Conservation (phyloP, 2,797 vertebrate species). For the Sylvia borin region DNA sequence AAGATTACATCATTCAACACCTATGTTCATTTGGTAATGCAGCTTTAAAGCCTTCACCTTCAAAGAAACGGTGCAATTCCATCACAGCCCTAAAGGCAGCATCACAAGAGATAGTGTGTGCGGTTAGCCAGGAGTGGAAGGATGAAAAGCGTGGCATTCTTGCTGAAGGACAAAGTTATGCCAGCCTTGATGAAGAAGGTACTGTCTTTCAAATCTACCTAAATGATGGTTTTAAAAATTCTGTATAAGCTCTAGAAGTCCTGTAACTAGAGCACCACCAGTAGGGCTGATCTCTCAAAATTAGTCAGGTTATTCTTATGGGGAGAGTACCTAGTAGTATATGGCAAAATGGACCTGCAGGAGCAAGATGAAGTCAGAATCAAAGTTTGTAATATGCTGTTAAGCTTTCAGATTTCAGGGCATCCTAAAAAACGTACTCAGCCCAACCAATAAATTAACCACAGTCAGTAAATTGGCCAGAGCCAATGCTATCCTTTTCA, state of each 20-base stretch:
- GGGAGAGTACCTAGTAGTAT: background rate
- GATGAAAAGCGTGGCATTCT: conserved; percentile 84
- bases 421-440: background rate
- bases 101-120: conserved; percentile 90
- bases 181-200: conserved; percentile 97
- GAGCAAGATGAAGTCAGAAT: background rate
- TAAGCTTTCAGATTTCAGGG: background rate
- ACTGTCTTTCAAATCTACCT: background rate
- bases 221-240: background rate
- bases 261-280: background rate
- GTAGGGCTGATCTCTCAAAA: background rate
- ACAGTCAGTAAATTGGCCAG: background rate
- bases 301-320: background rate
- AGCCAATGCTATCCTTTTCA: background rate
- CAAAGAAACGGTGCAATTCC: conserved; percentile 86
- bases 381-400: background rate
- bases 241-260: background rate
- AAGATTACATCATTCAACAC: background rate
- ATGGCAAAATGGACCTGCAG: background rate
- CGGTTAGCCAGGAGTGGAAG: conserved; percentile 82
- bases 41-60: conserved; percentile 89
- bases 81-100: conserved; percentile 82
- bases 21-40: conserved; percentile 4
- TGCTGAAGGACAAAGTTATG: conserved; percentile 87
- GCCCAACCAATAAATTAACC: background rate